Percentiles rank a stretch among this genome's conserved stretches.
phyloP scores from a whole-genome alignment of 2,888 invertebrate genomes.

The Abrostola triplasia region DNA sequence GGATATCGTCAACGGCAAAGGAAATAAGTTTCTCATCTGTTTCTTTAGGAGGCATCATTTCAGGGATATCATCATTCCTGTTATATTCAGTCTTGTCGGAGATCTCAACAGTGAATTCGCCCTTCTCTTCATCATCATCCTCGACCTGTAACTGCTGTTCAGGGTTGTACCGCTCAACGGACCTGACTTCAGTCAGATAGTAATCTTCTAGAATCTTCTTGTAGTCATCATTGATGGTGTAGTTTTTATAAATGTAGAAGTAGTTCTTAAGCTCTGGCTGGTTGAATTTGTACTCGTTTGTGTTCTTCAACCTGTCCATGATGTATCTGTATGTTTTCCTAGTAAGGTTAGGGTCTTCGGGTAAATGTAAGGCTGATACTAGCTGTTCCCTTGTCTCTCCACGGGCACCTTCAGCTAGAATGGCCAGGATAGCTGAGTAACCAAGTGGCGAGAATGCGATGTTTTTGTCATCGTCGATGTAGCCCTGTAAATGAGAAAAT shows the following conservation, averaged over 20 bases:
- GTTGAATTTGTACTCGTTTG: slow-evolving; percentile 82
- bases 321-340: slow-evolving; percentile 84
- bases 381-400: slow-evolving; percentile 89
- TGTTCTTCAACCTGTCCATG: slow-evolving; percentile 85
- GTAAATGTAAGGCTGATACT: slow-evolving; percentile 86
- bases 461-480: slow-evolving; percentile 86
- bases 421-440: slow-evolving; percentile 89
- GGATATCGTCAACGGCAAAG: slow-evolving; percentile 84
- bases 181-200: slow-evolving; percentile 90
- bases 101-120: slow-evolving; percentile 71
- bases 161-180: slow-evolving; percentile 79
- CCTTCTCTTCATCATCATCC: slow-evolving; percentile 67
- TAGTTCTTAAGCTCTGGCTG: slow-evolving; percentile 90
- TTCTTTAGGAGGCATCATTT: slow-evolving; percentile 78
- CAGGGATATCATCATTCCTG: slow-evolving; percentile 73
- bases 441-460: slow-evolving; percentile 91
- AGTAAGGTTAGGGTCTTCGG: slow-evolving; percentile 81
- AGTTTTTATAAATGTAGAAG: slow-evolving; percentile 91
- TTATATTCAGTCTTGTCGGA: slow-evolving; percentile 71
- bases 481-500: slow-evolving; percentile 76
- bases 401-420: slow-evolving; percentile 89
- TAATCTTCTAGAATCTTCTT: slow-evolving; percentile 88
- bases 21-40: slow-evolving; percentile 87
- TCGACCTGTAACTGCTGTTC: slow-evolving; percentile 70
- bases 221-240: slow-evolving; percentile 89